Conservation (phyloP, 2,888 invertebrate genomes). For the Mythimna ferrago region DNA sequence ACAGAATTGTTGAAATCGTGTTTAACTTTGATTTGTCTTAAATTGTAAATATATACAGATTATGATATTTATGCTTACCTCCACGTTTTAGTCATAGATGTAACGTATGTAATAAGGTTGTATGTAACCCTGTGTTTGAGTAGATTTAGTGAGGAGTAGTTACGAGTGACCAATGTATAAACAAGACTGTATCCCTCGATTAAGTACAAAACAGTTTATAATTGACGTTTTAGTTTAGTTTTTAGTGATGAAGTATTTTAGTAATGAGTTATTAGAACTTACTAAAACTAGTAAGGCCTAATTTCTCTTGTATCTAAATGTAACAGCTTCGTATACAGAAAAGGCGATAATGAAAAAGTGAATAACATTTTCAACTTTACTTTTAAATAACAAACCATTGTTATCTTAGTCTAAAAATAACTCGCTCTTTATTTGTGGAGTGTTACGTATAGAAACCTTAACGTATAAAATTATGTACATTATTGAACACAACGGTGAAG, state of each 20-base stretch:
- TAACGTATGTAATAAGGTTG: constrained; percentile 36
- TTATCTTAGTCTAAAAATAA: constrained; percentile 47
- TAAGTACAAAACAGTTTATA: constrained; percentile 83
- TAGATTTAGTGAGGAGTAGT: constrained; percentile 60
- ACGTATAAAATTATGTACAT: constrained; percentile 71
- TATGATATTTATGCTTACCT: constrained; percentile 47
- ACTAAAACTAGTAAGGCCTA: constrained; percentile 24
- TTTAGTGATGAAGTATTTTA: constrained; percentile 38
- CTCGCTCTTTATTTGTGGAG: constrained; percentile 39
- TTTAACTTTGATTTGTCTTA: constrained; percentile 38
- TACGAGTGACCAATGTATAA: constrained; percentile 85
- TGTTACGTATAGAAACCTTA: constrained; percentile 51
- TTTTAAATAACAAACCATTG: constrained; percentile 36
- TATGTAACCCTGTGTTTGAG: constrained; percentile 58
- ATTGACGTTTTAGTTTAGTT: constrained; percentile 57
- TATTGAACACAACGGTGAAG: constrained; percentile 79
- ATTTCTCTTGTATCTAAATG: constrained; percentile 29
- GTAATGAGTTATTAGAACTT: constrained; percentile 33
- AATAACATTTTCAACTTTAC: constrained; percentile 26
- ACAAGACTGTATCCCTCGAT: constrained; percentile 85
- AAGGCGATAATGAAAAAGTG: neutral
- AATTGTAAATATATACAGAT: constrained; percentile 58
- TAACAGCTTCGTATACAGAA: constrained; percentile 37
- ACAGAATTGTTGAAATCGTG: constrained; percentile 41
- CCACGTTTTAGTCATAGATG: constrained; percentile 57